These are phyloP conservation scores for Pseudomyrmex sp. DNA, from an alignment of 1,140 invertebrate genomes.

Conservation along the genomic window DNA sequence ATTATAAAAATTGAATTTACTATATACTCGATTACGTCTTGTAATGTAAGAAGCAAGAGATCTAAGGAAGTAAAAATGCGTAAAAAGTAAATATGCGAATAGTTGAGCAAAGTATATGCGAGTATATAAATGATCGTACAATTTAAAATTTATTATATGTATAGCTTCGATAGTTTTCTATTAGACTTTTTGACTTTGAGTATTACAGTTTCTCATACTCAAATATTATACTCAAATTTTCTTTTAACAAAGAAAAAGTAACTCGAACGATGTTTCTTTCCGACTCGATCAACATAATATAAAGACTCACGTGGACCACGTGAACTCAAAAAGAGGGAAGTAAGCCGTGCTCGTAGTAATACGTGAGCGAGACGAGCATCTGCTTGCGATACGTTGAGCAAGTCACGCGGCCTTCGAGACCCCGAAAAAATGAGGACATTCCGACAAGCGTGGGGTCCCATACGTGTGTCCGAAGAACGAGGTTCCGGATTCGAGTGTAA, in stretches of 20 bases:
- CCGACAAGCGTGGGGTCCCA: constrained; percentile 56
- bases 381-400: constrained; percentile 69
- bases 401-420: constrained; percentile 75
- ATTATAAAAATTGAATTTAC: no score
- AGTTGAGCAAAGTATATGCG: no score
- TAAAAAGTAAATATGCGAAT: no score
- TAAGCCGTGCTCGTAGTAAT: constrained; percentile 47
- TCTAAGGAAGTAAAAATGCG: no score
- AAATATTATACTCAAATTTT: no score
- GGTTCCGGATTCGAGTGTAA: constrained; percentile 63
- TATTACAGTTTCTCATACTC: no score
- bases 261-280: background rate
- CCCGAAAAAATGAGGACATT: constrained; percentile 79
- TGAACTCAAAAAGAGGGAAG: constrained; percentile 66
- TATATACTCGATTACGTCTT: no score
- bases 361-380: constrained; percentile 25
- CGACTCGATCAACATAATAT: background rate
- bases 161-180: no score
- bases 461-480: constrained; percentile 48
- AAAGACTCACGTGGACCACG: constrained; percentile 45
- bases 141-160: no score
- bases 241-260: background rate
- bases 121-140: no score
- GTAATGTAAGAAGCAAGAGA: no score
- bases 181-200: no score